Percentiles rank a stretch among this genome's conserved stretches.
Evolutionary conservation across 2,113 vertebrate genomes (phyloP).

Genomic region (Siniperca knerii): DNA sequence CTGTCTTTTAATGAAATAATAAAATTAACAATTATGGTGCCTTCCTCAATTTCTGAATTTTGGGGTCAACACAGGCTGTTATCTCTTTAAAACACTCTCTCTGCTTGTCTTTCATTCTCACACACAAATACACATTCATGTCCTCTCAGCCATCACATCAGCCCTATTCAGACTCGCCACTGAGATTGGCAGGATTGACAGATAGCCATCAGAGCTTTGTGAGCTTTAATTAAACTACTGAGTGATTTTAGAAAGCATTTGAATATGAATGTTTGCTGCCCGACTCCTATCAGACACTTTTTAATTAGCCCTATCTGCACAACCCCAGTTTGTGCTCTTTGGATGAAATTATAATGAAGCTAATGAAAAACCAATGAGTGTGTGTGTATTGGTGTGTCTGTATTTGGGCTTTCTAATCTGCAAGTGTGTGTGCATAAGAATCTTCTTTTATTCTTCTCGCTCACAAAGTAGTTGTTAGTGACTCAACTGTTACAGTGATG

Average conservation of each 20-base stretch:
- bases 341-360: conserved; percentile 52
- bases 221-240: conserved; percentile 83
- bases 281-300: conserved; percentile 74
- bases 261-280: conserved; percentile 82
- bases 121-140: conserved; percentile 3
- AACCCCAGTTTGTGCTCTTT: conserved; percentile 50
- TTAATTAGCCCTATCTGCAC: conserved; percentile 81
- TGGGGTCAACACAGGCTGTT: conserved; percentile 50
- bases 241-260: conserved; percentile 69
- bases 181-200: conserved; percentile 75
- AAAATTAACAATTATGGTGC: conserved; percentile 16
- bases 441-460: neutral
- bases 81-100: conserved; percentile 74
- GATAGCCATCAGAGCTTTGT: conserved; percentile 85
- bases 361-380: conserved; percentile 60
- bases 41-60: conserved; percentile 15
- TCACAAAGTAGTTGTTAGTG: neutral
- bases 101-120: conserved; percentile 19
- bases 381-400: conserved; percentile 11
- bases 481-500: neutral
- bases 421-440: conserved; percentile 24
- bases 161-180: conserved; percentile 62
- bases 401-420: conserved; percentile 9
- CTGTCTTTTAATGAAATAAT: conserved; percentile 30
- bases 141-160: conserved; percentile 58